Percentiles rank a stretch among this genome's conserved stretches.
These are phyloP conservation scores for Hedya salicella DNA, from an alignment of 2,888 invertebrate genomes.

Conservation along the genomic window DNA sequence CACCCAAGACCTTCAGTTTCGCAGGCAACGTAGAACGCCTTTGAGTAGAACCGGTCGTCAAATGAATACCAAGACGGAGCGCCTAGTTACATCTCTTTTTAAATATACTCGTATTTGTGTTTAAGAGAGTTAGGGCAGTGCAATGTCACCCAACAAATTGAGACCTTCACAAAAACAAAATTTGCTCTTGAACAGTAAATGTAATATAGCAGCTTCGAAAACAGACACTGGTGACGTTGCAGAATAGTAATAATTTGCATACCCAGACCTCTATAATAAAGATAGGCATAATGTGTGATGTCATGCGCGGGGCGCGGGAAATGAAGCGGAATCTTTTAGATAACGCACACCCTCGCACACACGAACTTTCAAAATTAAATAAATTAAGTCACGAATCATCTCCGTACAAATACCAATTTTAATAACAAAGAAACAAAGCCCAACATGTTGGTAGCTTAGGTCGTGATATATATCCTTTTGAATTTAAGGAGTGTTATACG, in stretches of 20 bases:
- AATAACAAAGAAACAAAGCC: neutral
- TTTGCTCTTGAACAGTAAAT: neutral
- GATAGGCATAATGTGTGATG: conserved; percentile 68
- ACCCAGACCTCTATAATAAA: conserved; percentile 37
- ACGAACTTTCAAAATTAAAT: conserved; percentile 39
- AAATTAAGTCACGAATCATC: neutral
- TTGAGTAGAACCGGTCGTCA: too few relatives aligned
- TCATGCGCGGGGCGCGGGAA: conserved; percentile 80
- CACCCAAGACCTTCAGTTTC: too few relatives aligned
- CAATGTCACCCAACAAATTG: too few relatives aligned
- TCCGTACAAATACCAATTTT: conserved; percentile 1
- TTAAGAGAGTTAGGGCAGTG: too few relatives aligned
- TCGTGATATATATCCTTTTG: conserved; percentile 10
- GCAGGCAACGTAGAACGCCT: too few relatives aligned
- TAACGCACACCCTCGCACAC: conserved; percentile 81
- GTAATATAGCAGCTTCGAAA: conserved; percentile 6
- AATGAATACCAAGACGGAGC: too few relatives aligned
- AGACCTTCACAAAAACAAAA: neutral
- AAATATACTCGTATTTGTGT: too few relatives aligned
- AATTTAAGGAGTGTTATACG: conserved; percentile 39
- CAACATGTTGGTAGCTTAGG: neutral
- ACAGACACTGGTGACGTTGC: conserved; percentile 38
- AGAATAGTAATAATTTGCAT: conserved; percentile 42
- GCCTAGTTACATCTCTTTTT: too few relatives aligned
- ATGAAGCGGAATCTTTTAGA: conserved; percentile 84